Evolutionary conservation across 2,888 invertebrate species (phyloP), one percentile per base, ranked within the genome.

Genomic region (Parnassius smintheus): DNA sequence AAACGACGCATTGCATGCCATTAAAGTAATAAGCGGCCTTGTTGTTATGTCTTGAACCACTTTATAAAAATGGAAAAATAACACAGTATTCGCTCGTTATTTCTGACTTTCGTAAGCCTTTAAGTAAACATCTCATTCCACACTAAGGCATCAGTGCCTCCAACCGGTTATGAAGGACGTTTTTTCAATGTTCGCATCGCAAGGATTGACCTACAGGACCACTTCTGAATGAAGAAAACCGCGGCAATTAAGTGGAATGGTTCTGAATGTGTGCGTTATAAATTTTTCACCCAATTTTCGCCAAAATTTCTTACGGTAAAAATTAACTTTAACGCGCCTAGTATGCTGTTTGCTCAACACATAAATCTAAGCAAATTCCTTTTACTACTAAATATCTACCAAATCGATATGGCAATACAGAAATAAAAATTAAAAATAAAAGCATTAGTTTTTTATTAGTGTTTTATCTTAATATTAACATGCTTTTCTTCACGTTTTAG

Each of bases 141-240:
- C 22, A 18, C 50, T 51, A 49, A 51, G 46, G 44, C 41, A 49
- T 42, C 42, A 48, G 46, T 12, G 13, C 3, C 48, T 2, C 49
- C 49, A 44, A 58, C 62, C 58, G 58, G 62, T 62, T 62, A 7
- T 53, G 57, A 57, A 53, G 57, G 53, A 54, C 58, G 44, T 52
- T 57, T 58, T 62, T 60, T 57, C 35, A 57, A 58, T 54, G 62
- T 49, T 53, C 35, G 52, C 49, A 18, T 4, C 53, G 8, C 62
- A 57, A 49, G 42, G 8, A 2, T 12, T 53, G 62, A 58, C 62
- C 58, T 54, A 58, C 57, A 62, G 44, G 56, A 62, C 62, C 50
- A 48, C 56, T 57, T 48, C 18, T 22, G 48, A 22, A 57, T 9
- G 44, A 51, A 45, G 56, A 48, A 53, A 50, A 56, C 49, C 18